phyloP scores from a whole-genome alignment of 2,797 vertebrate species.

The Hippocampus kuda region DNA sequence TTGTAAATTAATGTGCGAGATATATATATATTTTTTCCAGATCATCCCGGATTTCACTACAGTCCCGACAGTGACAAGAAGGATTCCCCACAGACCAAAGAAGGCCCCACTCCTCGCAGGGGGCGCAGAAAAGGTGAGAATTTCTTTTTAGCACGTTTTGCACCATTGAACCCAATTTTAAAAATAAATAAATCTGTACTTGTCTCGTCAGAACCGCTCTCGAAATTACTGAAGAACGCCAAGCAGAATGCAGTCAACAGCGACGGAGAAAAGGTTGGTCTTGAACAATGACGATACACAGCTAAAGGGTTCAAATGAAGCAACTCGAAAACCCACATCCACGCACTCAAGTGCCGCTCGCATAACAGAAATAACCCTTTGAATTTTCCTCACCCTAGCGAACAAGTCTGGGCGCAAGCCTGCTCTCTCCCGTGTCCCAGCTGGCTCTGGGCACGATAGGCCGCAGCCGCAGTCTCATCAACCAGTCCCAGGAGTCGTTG shows the following conservation, averaged over 20 bases:
- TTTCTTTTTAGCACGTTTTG: not conserved
- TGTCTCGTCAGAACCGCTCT: slow-evolving; percentile 76
- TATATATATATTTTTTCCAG: slow-evolving; percentile 49
- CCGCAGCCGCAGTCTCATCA: slow-evolving; percentile 69
- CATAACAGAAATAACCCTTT: not conserved
- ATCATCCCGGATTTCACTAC: slow-evolving; percentile 88
- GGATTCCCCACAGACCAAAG: slow-evolving; percentile 66
- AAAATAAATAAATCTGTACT: not conserved
- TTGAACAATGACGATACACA: not conserved
- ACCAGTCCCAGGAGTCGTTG: slow-evolving; percentile 70
- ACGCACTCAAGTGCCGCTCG: not conserved
- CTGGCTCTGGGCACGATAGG: slow-evolving; percentile 69
- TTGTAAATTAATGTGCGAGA: not conserved
- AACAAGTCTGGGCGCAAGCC: slow-evolving; percentile 65
- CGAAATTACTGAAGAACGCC: slow-evolving; percentile 82
- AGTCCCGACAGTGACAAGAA: slow-evolving; percentile 75
- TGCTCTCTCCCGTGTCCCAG: slow-evolving; percentile 72
- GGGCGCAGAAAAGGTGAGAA: slow-evolving; percentile 83
- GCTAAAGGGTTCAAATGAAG: not conserved
- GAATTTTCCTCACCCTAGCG: slow-evolving; percentile 47
- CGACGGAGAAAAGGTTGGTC: slow-evolving; percentile 57
- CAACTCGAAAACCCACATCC: not conserved
- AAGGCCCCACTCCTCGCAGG: slow-evolving; percentile 73
- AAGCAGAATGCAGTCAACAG: slow-evolving; percentile 77
- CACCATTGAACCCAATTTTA: not conserved